A percentile compares a stretch with the other conserved stretches of the same genome.
These are phyloP conservation scores for Mythimna vitellina DNA, from an alignment of 2,888 invertebrate species.

Conservation along the genomic window DNA sequence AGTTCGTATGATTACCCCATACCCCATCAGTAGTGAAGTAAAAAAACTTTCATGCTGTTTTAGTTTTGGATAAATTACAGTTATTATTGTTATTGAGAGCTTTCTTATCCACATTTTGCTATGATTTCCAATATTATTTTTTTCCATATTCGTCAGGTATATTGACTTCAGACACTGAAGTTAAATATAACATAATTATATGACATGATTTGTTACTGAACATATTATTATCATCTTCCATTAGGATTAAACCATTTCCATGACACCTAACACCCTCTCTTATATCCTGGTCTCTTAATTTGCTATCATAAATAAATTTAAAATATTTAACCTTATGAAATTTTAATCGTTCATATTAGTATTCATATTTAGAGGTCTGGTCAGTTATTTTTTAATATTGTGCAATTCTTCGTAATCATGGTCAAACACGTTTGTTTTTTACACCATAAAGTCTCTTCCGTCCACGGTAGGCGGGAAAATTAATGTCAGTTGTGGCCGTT, in stretches of 20 bases:
- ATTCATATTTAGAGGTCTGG: constrained; percentile 1
- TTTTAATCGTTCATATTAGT: neutral
- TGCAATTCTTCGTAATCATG: constrained; percentile 23
- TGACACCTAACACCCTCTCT: too few species aligned
- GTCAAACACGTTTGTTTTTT: constrained; percentile 32
- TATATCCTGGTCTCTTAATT: neutral
- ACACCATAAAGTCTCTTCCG: neutral
- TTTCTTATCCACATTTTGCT: neutral
- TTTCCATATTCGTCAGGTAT: too few species aligned
- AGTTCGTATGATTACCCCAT: too few species aligned
- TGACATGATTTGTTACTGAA: too few species aligned
- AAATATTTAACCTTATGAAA: constrained; percentile 4
- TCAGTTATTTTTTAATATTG: constrained; percentile 36
- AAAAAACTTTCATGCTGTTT: too few species aligned
- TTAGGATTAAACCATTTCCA: too few species aligned
- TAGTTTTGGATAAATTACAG: too few species aligned
- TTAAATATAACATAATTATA: too few species aligned
- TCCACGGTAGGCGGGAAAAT: constrained; percentile 26
- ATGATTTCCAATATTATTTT: neutral
- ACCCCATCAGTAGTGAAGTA: too few species aligned
- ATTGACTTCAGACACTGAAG: too few species aligned
- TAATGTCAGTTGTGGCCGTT: constrained; percentile 14
- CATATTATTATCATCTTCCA: too few species aligned
- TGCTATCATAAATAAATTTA: neutral
- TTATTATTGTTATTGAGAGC: neutral